These are phyloP conservation scores for Anguilla megastoma DNA, from an alignment of 2,797 vertebrate species.

Conservation along the genomic window DNA sequence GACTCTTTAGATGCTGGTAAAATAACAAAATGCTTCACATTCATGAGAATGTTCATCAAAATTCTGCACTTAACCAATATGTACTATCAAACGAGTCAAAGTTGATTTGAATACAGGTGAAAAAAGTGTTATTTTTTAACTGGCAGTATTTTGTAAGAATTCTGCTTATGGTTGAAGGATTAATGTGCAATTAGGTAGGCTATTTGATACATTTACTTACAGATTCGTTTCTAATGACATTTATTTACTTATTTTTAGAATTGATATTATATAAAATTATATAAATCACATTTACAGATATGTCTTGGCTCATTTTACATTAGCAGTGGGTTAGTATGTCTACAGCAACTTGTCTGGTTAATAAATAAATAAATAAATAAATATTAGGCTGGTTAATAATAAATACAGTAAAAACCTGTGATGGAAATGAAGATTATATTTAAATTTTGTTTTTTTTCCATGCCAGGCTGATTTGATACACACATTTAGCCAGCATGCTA, in stretches of 20 bases:
- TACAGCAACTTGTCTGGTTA: too few relatives aligned
- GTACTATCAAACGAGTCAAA: not conserved
- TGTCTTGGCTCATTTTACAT: too few relatives aligned
- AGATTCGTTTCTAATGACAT: not conserved
- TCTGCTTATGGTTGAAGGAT: too few relatives aligned
- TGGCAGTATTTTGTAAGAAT: not conserved
- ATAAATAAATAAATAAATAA: too few relatives aligned
- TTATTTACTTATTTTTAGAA: too few relatives aligned
- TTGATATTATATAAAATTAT: too few relatives aligned
- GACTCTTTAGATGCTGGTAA: not conserved
- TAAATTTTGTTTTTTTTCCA: not conserved
- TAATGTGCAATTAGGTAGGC: not conserved
- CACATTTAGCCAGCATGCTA: conserved; percentile 8
- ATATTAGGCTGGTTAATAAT: not conserved
- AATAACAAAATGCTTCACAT: not conserved
- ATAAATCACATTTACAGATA: too few relatives aligned
- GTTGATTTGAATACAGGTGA: not conserved
- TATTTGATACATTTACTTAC: not conserved
- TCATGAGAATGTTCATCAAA: not conserved
- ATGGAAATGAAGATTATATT: not conserved
- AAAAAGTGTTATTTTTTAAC: not conserved
- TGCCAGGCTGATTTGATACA: not conserved
- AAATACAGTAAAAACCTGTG: not conserved
- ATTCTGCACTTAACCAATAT: not conserved
- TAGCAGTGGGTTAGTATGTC: too few relatives aligned